Percentiles rank a stretch among this genome's conserved stretches.
Conservation (phyloP, 2,113 vertebrate species). For the Callopanchax toddi region DNA sequence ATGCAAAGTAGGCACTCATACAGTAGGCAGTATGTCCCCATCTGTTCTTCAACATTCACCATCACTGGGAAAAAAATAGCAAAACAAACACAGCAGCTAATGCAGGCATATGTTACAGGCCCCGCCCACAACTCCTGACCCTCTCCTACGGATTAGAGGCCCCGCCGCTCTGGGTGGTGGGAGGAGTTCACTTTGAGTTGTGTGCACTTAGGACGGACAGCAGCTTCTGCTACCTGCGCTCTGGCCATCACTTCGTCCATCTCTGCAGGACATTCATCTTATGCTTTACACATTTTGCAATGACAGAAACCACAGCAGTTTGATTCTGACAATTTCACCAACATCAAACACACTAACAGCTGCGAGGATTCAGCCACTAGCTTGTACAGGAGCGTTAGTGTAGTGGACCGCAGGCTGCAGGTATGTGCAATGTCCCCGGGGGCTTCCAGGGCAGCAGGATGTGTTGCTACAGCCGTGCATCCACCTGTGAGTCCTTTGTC, state of each 20-base stretch:
- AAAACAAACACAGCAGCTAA: constrained; percentile 56
- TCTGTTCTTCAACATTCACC: constrained; percentile 51
- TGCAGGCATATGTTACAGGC: constrained; percentile 56
- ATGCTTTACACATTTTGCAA: constrained; percentile 53
- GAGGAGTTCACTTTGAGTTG: constrained; percentile 9
- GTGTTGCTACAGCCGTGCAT: constrained; percentile 26
- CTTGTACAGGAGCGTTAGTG: constrained; percentile 30
- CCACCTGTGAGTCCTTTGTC: constrained; percentile 36
- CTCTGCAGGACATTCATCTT: constrained; percentile 17
- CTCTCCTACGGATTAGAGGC: constrained; percentile 26
- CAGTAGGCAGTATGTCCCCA: constrained; percentile 69
- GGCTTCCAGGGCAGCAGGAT: constrained; percentile 27
- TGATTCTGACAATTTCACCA: constrained; percentile 56
- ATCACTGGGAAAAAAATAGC: constrained; percentile 15
- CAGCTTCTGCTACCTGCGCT: constrained; percentile 11
- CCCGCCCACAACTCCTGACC: constrained; percentile 45
- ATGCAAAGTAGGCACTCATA: constrained; percentile 76
- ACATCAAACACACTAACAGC: constrained; percentile 61
- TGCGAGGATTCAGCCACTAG: constrained; percentile 39
- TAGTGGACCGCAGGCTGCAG: constrained; percentile 28
- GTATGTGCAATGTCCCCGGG: constrained; percentile 32
- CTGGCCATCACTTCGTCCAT: not conserved
- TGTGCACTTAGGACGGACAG: constrained; percentile 41
- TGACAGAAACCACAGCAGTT: constrained; percentile 61
- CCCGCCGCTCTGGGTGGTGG: constrained; percentile 13